phyloP scores from a whole-genome alignment of 1,140 invertebrate species.

The Solenopsis fugax region DNA sequence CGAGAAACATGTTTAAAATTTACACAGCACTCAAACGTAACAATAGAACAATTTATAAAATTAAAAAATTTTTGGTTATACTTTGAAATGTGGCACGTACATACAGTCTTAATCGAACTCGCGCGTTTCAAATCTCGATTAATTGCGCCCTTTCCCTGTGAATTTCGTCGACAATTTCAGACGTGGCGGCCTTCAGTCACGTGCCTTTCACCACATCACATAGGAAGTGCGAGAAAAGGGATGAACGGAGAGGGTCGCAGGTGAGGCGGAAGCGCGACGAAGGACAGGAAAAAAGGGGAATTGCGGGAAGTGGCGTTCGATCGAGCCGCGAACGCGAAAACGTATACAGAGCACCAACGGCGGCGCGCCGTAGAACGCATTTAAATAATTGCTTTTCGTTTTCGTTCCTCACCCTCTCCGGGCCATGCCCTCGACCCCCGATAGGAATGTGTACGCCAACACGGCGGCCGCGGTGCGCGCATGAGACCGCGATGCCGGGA shows the following conservation, averaged over 20 bases:
- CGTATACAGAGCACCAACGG: neutral
- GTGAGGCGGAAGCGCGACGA: neutral
- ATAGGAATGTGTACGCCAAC: neutral
- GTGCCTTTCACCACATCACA: conserved; percentile 14
- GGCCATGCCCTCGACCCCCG: neutral
- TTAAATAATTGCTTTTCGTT: conserved; percentile 78
- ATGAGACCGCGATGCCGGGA: neutral
- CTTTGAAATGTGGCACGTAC: too few species aligned
- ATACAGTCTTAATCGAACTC: neutral
- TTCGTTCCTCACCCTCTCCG: conserved; percentile 9
- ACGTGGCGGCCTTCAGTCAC: neutral
- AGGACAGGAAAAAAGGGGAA: conserved; percentile 31
- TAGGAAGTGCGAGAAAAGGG: conserved; percentile 16
- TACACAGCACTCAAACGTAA: too few species aligned
- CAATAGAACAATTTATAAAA: too few species aligned
- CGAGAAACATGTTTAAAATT: too few species aligned
- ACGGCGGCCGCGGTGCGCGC: neutral
- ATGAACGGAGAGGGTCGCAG: too few species aligned
- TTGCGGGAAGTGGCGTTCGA: conserved; percentile 39
- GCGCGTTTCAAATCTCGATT: conserved; percentile 20
- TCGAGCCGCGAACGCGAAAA: conserved; percentile 38
- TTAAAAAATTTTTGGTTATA: too few species aligned
- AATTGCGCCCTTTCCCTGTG: neutral
- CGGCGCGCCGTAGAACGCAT: conserved; percentile 58
- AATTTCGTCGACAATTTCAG: conserved; percentile 17